Evolutionary conservation across 64 coral and sea anemone genomes (phyloP).

Genomic region (Stichodactyla mertensii): DNA sequence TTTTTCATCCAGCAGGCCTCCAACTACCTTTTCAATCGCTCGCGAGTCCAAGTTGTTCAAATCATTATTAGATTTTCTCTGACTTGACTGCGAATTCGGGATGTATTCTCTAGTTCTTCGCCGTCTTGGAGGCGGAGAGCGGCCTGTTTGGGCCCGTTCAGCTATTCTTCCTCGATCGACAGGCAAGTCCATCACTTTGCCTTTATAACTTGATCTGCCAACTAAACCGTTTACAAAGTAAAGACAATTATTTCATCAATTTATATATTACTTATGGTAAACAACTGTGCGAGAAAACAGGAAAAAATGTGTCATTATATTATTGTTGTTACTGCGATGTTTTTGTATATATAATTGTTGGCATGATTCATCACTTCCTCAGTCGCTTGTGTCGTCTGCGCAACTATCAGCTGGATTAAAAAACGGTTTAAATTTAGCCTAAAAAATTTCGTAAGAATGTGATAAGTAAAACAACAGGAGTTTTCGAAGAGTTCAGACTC

Average conservation of each 20-base stretch:
- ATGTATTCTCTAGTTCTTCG: conserved; percentile 78
- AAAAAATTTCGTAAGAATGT: too few species aligned
- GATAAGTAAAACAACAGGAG: too few species aligned
- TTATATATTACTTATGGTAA: not conserved
- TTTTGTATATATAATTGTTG: too few species aligned
- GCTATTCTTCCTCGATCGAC: conserved; percentile 10
- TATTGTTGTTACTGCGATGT: not conserved
- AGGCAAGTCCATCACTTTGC: not conserved
- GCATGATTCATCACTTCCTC: too few species aligned
- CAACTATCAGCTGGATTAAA: too few species aligned
- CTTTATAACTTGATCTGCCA: not conserved
- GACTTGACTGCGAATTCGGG: conserved; percentile 44
- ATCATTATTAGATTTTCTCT: not conserved
- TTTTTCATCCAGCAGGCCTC: conserved; percentile 37
- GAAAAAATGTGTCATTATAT: not conserved
- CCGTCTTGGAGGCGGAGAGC: conserved; percentile 54
- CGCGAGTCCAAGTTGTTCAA: not conserved
- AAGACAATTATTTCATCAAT: not conserved
- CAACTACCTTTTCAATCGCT: not conserved
- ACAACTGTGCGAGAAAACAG: not conserved
- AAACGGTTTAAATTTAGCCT: too few species aligned
- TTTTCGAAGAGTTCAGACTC: too few species aligned
- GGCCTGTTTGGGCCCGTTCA: conserved; percentile 52
- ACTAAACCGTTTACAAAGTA: not conserved
- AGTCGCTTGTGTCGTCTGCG: too few species aligned